Base-by-base conservation (phyloP, 2,888 invertebrate species). In the Eilema caniola region DNA sequence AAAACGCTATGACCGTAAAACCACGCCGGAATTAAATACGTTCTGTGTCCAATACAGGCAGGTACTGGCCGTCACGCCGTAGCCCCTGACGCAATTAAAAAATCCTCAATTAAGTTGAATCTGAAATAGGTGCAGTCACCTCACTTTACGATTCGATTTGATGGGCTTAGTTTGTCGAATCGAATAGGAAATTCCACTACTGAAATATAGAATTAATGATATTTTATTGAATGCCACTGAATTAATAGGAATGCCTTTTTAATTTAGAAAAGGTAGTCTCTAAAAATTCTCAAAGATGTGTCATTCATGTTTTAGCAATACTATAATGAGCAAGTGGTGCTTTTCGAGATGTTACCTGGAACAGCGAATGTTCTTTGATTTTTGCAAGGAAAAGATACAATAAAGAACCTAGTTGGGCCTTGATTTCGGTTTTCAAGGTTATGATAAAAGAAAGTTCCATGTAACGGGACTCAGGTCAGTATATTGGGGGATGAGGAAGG, bases 1-100 rank as follows among this genome's bases (percentile, higher is more conserved):
- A 95, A 92, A 92, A 92, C 86, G 85, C 88, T 90, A 87, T 86
- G 88, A 93, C 92, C 92, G 92, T 91, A 90, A 91, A 91, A 90
- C 91, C 91, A 88, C 88, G 88, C 83, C 80, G 85, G 91, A 92
- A 93, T 94, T 94, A 93, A 93, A 94, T 93, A 93, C 86, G 75
- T 78, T 76, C 80, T 81, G 73, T 77, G 72, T 78, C 80, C 80
- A 82, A 84, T 84, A 86, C 84, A 80, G 80, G 81, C 85, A 84
- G 82, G 82, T 85, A 86, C 71, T 83, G 83, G 73, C 72, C 82
- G 89, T 87, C 84, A 84, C 86, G 89, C 86, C 78, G 72, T 78
- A 75, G 74, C 69, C 79, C 79, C 83, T 81, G 85, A 82, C 75
- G 83, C 89, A 90, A 90, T 90, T 90, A 90, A 90, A 90, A 80